Evolutionary conservation across 1,140 invertebrate species (phyloP), one percentile per base, ranked within the genome.

Genomic region (Papilio dardanus): DNA sequence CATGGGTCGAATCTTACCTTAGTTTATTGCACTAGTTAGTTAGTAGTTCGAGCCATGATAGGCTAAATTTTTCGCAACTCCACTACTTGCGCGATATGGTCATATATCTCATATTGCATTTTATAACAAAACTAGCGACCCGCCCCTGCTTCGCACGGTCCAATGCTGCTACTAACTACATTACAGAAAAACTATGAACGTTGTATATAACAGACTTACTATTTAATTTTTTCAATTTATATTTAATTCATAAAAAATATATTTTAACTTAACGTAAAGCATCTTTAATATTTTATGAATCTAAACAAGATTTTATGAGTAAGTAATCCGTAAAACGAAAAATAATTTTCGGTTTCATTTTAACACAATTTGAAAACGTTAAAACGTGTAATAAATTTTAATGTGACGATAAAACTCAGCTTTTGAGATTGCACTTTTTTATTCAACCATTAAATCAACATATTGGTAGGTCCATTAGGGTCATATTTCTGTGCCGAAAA

Each of bases 401-500:
- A 62, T 62, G 24, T 62, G 12, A 28, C 10, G 54, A 62, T 62
- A 62, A 58, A 62, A 62, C 10, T 24, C 3, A 10, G 21, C 35
- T 62, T 62, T 12, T 28, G 10, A 62, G 54, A 62, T 62, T 62
- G 54, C 54, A 62, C 19, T 58, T 58, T 62, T 62, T 62, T 62
- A 62, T 62, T 62, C 24, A 58, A 58, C 50, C 21, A 16, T 62
- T 16, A 28, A 19, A 62, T 62, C 28, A 62, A 28, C 54, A 62
- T 62, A 62, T 24, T 30, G 24, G 54, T 12, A 30, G 14, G 54
- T 14, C 54, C 54, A 62, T 62, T 62, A 62, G 24, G 54, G 24
- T 62, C 54, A 62, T 62, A 62, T 28, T 62, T 62, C 10, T 28
- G 54, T 62, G 28, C 65, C 75, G 76, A 81, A 75, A 74, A 35